phyloP scores from a whole-genome alignment of 1,140 invertebrate species.

The Apis mellifera region DNA sequence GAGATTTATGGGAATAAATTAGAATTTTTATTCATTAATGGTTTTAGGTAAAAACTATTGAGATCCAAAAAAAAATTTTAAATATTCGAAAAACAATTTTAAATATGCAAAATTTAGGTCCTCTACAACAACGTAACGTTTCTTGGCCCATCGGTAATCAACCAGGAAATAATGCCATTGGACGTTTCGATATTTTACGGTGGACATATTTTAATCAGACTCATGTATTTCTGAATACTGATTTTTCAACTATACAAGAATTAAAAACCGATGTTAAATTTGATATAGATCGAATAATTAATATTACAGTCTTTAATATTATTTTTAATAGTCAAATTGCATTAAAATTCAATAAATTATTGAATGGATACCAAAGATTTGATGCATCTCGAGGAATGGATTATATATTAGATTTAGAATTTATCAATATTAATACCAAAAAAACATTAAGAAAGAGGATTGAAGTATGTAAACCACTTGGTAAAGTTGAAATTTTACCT shows the following conservation, averaged over 20 bases:
- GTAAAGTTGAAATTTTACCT: conserved; percentile 91
- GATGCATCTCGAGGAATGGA: conserved; percentile 94
- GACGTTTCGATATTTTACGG: conserved; percentile 92
- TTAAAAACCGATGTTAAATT: conserved; percentile 84
- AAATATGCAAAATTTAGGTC: conserved; percentile 75
- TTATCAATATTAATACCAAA: conserved; percentile 76
- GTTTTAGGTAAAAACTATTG: conserved; percentile 80
- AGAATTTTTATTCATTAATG: background rate
- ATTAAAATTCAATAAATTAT: conserved; percentile 83
- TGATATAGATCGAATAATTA: conserved; percentile 87
- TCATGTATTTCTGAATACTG: conserved; percentile 89
- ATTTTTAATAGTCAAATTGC: conserved; percentile 82
- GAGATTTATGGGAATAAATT: too few relatives aligned
- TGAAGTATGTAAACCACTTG: conserved; percentile 89
- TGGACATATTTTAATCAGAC: conserved; percentile 93
- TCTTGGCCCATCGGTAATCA: conserved; percentile 93
- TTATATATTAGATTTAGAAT: conserved; percentile 90
- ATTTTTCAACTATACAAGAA: conserved; percentile 84
- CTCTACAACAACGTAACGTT: conserved; percentile 79
- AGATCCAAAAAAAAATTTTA: conserved; percentile 80
- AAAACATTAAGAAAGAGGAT: conserved; percentile 80
- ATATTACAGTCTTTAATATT: conserved; percentile 83
- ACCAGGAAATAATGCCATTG: conserved; percentile 84
- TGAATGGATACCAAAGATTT: conserved; percentile 92
- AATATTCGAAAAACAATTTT: conserved; percentile 78